Base-by-base conservation (phyloP, 2,113 vertebrate species). In the Muntiacus muntjak region DNA sequence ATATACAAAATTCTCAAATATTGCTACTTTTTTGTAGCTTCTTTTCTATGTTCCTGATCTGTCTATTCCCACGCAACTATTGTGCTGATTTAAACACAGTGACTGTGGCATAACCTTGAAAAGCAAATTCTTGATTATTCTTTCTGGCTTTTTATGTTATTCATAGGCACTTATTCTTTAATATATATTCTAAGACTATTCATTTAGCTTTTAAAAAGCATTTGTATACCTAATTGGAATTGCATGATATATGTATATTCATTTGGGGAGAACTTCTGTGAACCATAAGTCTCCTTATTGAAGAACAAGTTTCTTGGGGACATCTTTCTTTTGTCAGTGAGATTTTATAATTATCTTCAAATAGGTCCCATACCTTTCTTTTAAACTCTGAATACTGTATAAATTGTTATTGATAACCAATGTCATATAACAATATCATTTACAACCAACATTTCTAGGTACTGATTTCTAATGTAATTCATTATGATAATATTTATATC, bases 271-370 rank as follows among this genome's bases (percentile, higher is more conserved):
- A 84, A 40, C 40, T 64, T 43, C 67, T 45, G 30, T 60, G 89
- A 79, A 64, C 92, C 82, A 12, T 88, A 87, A 84, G 13, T 87
- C 33, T 40, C 78, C 36, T n/a, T 15, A 36, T 85, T 84, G 28
- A 91, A 87, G 82, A 87, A 67, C 2, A 60, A 84, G 25, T 84
- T 95, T 95, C 82, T 91, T 30, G 45, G 64, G 40, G 13, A 84
- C 3, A 79, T 10, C 15, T 62, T 96, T 76, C 62, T 54, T 58
- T 67, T 89, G 52, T 62, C 50, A 23, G 79, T 76, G 52, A 91
- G 28, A 58, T 57, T 89, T 74, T 94, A 26, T 83, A 89, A 64
- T 78, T 92, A 84, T 86, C 54, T 92, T 87, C 81, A 97, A 89
- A 90, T 67, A 84, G 13, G 1, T 82, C 45, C 36, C 17, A 5